Base-by-base conservation (phyloP, 2,113 vertebrate species). In the Rafetus swinhoei region DNA sequence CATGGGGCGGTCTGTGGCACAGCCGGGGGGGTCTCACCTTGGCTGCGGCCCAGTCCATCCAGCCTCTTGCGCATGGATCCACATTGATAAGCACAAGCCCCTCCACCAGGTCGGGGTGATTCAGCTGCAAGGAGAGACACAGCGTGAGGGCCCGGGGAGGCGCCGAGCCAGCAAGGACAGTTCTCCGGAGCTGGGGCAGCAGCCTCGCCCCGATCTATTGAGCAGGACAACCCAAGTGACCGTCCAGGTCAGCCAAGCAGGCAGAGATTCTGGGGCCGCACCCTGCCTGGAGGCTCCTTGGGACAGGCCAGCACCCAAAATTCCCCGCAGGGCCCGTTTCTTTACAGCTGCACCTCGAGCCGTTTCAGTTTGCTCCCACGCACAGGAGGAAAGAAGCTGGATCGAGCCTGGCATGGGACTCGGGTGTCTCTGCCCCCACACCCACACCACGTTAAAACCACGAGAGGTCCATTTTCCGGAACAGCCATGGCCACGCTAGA, bases 31-130 rank as follows among this genome's bases (percentile, higher is more conserved):
- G 80, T 86, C 98, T 97, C 96, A 99, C 99, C 99, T 99, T 99
- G 25, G 99, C 98, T 56, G 99, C 98, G 74, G 99, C 99, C 99
- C 99, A 99, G 95, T 99, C 99, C 93, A 99, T 98, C 99, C 99
- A 99, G 93, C 99, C 99, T 94, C 99, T 99, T 82, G 99, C 99
- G 94, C 99, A 99, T 1, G 99, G 98, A 97, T 99, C 99, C 19
- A 99, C 57, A n/a, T 99, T 99, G 96, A 99, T 99, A 79, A 99
- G 99, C 91, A 99, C 98, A 5, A 99, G 98, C 62, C 99, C 99
- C 89, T 99, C 99, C 62, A 99, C 99, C 77, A 99, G 92, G n/a
- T 98, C 96, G 1, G 99, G 98, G 91, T 99, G 98, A 92, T 95
- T 99, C 92, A 99, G 98, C 99, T 99, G 98, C 50, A 82, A 93